Conservation (phyloP, 1,140 invertebrate genomes). For the Drosophila sp. region DNA sequence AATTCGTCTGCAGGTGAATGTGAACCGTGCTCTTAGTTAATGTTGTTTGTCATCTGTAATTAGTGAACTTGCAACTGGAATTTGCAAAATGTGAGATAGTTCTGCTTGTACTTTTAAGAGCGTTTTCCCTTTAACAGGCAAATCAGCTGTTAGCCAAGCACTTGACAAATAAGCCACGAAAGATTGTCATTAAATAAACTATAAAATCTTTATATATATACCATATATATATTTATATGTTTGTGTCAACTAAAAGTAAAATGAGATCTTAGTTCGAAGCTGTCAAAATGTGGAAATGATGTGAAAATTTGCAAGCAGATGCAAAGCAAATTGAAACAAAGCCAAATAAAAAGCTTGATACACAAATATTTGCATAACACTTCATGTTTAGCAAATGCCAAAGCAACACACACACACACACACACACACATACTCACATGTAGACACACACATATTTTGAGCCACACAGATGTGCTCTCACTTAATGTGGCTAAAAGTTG, state of each 20-base stretch:
- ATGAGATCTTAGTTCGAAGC: slow-evolving; percentile 7
- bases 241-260: slow-evolving; percentile 6
- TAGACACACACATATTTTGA: slow-evolving; percentile 21
- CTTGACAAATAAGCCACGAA: not conserved
- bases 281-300: slow-evolving; percentile 28
- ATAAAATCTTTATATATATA: not conserved
- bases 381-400: slow-evolving; percentile 75
- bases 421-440: slow-evolving; percentile 27
- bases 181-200: slow-evolving; percentile 1
- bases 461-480: slow-evolving; percentile 28
- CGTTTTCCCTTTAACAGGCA: slow-evolving; percentile 1
- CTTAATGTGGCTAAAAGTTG: slow-evolving; percentile 60
- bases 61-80: slow-evolving; percentile 52
- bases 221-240: not conserved
- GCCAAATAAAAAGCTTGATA: slow-evolving; percentile 64
- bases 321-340: slow-evolving; percentile 47
- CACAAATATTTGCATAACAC: slow-evolving; percentile 79
- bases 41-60: slow-evolving; percentile 56
- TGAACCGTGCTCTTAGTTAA: slow-evolving; percentile 31
- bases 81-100: slow-evolving; percentile 10
- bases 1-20: slow-evolving; percentile 43
- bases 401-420: slow-evolving; percentile 41
- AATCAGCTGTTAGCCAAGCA: not conserved
- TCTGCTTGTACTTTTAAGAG: not conserved
- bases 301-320: slow-evolving; percentile 38